phyloP scores from a whole-genome alignment of 2,113 vertebrate species.

The Centropus unirufus region DNA sequence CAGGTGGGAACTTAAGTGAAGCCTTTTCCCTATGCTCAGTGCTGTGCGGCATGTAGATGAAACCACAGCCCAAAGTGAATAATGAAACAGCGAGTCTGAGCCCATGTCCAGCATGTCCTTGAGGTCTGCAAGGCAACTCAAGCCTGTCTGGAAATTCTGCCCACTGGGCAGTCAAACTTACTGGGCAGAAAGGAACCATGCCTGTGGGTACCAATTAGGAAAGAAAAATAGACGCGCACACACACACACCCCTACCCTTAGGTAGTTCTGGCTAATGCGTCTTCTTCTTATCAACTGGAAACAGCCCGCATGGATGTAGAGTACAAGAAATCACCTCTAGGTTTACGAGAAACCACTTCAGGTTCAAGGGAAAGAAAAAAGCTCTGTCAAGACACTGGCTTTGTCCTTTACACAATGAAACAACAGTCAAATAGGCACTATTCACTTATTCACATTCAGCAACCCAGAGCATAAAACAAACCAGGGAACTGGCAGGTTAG shows the following conservation, averaged over 20 bases:
- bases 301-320: not conserved
- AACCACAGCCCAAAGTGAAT: not conserved
- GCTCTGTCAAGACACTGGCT: not conserved
- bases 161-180: not conserved
- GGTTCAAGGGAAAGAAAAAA: not conserved
- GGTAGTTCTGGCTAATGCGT: not conserved
- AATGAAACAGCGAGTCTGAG: rapidly evolving
- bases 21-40: not conserved
- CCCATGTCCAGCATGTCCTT: not conserved
- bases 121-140: not conserved
- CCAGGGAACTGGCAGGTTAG: constrained; percentile 21
- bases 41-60: not conserved
- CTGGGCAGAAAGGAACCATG: not conserved
- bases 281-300: constrained; percentile 11
- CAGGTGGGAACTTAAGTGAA: not conserved
- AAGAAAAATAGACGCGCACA: not conserved
- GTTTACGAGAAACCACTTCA: not conserved
- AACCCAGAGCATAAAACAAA: constrained; percentile 39
- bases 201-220: not conserved
- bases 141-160: not conserved
- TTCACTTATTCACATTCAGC: constrained; percentile 17
- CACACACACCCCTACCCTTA: not conserved
- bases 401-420: not conserved
- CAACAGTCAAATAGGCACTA: not conserved
- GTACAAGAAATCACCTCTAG: not conserved